These are phyloP conservation scores for Cephus spinipes DNA, from an alignment of 2,888 invertebrate species.

Conservation along the genomic window DNA sequence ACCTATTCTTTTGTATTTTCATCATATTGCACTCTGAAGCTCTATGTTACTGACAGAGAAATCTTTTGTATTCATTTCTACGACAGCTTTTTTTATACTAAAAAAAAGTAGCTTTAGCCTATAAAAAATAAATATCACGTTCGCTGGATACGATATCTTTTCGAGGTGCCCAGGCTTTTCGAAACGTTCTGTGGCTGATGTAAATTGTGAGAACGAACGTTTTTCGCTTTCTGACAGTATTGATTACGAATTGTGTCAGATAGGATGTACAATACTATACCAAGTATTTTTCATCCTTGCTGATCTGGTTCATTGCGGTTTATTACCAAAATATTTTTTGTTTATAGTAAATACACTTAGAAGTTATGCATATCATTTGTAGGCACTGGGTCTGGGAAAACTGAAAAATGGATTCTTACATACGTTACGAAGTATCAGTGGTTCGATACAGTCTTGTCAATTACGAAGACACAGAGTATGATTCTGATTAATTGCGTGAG, in stretches of 20 bases:
- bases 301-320: too few relatives aligned
- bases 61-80: too few relatives aligned
- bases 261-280: neutral
- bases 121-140: conserved; percentile 18
- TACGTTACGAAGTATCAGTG: neutral
- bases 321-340: too few relatives aligned
- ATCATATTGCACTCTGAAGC: too few relatives aligned
- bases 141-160: conserved; percentile 19
- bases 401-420: conserved; percentile 4
- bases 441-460: neutral
- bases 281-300: too few relatives aligned
- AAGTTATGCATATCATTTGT: too few relatives aligned
- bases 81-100: too few relatives aligned
- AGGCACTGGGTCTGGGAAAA: conserved; percentile 7
- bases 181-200: conserved; percentile 13
- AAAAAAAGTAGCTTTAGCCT: too few relatives aligned
- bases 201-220: conserved; percentile 13
- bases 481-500: too few relatives aligned
- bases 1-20: too few relatives aligned
- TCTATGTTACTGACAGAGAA: too few relatives aligned
- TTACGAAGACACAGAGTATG: neutral
- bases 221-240: conserved; percentile 16
- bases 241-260: conserved; percentile 19
- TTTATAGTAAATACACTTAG: too few relatives aligned
- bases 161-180: conserved; percentile 16